These are phyloP conservation scores for Thunnus thynnus DNA, from an alignment of 2,113 vertebrate genomes.

Conservation along the genomic window DNA sequence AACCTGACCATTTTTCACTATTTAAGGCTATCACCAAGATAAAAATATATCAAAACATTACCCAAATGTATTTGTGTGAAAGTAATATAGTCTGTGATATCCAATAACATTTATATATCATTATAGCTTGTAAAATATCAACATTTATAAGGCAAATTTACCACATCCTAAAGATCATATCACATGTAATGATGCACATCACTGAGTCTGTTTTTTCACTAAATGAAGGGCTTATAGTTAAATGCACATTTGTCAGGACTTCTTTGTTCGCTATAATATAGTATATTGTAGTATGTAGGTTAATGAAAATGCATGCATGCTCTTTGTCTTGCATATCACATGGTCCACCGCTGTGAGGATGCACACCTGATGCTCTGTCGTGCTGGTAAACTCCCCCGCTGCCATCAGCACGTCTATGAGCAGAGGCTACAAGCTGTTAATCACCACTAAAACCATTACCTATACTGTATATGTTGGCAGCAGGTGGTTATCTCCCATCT, in stretches of 20 bases:
- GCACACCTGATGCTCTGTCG: neutral
- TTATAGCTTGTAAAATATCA: too few relatives aligned
- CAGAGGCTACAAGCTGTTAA: slow-evolving; percentile 38
- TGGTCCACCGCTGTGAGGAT: too few relatives aligned
- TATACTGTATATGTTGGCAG: neutral
- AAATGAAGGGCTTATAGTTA: neutral
- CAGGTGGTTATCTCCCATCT: slow-evolving; percentile 40
- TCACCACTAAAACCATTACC: slow-evolving; percentile 56
- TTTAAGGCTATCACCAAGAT: too few relatives aligned
- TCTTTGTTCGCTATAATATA: too few relatives aligned
- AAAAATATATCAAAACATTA: too few relatives aligned
- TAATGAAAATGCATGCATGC: neutral
- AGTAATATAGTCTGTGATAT: too few relatives aligned
- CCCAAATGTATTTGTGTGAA: too few relatives aligned
- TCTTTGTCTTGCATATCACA: neutral
- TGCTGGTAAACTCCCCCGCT: slow-evolving; percentile 17
- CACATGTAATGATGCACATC: too few relatives aligned
- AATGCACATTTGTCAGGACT: neutral
- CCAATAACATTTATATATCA: too few relatives aligned
- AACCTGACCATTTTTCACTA: too few relatives aligned
- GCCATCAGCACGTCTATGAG: slow-evolving; percentile 26
- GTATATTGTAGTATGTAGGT: neutral
- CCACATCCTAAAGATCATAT: neutral
- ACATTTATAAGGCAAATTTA: neutral
- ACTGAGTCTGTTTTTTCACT: too few relatives aligned